A percentile compares a stretch with the other conserved stretches of the same genome.
Conservation (phyloP, 2,113 vertebrate species). For the Pteruthius melanotis region DNA sequence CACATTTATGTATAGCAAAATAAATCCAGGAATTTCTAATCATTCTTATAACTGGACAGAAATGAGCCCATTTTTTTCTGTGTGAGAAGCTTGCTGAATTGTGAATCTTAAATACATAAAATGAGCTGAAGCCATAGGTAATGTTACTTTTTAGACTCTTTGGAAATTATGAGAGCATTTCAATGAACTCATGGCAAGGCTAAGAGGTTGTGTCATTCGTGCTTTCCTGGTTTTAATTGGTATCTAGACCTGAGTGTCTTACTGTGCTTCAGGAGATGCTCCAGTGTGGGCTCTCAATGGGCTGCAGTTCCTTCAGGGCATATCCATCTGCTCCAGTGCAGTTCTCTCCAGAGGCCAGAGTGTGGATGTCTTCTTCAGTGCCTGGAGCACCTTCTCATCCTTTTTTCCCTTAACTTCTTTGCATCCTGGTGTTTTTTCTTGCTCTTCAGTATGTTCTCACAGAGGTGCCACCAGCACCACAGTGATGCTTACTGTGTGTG, state of each 20-base stretch:
- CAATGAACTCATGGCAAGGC: rapidly evolving
- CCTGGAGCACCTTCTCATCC: background rate
- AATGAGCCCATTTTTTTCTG: background rate
- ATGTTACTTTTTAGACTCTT: background rate
- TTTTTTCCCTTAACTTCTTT: background rate
- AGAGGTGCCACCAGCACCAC: background rate
- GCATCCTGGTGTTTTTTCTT: background rate
- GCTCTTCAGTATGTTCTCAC: background rate
- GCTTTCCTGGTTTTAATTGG: background rate
- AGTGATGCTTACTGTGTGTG: background rate
- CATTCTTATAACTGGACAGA: background rate
- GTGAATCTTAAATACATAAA: background rate
- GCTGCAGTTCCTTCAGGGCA: background rate
- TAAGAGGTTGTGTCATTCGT: background rate
- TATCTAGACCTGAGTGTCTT: background rate
- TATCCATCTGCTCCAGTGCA: background rate
- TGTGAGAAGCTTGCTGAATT: background rate
- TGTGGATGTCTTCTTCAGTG: background rate
- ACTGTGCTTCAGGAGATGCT: background rate
- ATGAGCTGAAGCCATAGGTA: background rate
- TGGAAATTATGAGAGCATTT: background rate
- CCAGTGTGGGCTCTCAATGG: background rate
- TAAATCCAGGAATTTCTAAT: background rate
- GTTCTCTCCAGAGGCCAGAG: background rate
- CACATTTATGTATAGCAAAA: background rate